Evolutionary conservation across 2,888 invertebrate genomes (phyloP), one percentile per base, ranked within the genome.

Genomic region (Tachina grossa): DNA sequence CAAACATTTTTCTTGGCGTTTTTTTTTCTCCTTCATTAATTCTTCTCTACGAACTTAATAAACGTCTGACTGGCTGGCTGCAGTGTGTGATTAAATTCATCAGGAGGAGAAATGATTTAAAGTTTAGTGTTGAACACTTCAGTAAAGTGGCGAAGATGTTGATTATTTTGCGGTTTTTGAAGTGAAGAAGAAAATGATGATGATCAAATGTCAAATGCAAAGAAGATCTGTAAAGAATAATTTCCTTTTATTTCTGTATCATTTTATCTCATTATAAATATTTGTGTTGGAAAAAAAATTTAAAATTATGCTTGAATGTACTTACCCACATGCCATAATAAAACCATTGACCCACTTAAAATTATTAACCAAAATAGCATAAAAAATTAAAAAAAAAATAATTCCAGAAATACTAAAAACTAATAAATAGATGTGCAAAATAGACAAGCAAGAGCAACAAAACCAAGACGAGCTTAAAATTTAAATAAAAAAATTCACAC

Each of bases 261-360:
- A 55, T 55, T 45, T 77, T 57, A 57, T 47, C 13, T 45, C 31
- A 49, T 39, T 14, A 41, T 39, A 65, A 72, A 39, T 78, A 51
- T 53, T 59, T 51, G 43, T 31, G 14, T 43, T 49, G 11, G 9
- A 53, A 43, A 47, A 53, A 16, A 49, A 9, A 57, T 47, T 51
- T 59, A 9, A 80, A 80, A 74, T 63, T 80, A 57, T 51, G 41
- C 41, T 19, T 43, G 74, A 49, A 43, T 49, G 22, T 47, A 43
- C 49, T 71, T 71, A 66, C 57, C 55, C 59, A 65, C 68, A 68
- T 61, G 53, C 61, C 82, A 86, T 69, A 83, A 72, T 79, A 76
- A 86, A 86, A 84, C 81, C 77, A 81, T 81, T 83, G 83, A 83
- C 86, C 86, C 83, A 84, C 83, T 84, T 83, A 53, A 47, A n/a